These are phyloP conservation scores for Stramonita haemastoma DNA, from an alignment of 2,888 invertebrate species.

Conservation along the genomic window DNA sequence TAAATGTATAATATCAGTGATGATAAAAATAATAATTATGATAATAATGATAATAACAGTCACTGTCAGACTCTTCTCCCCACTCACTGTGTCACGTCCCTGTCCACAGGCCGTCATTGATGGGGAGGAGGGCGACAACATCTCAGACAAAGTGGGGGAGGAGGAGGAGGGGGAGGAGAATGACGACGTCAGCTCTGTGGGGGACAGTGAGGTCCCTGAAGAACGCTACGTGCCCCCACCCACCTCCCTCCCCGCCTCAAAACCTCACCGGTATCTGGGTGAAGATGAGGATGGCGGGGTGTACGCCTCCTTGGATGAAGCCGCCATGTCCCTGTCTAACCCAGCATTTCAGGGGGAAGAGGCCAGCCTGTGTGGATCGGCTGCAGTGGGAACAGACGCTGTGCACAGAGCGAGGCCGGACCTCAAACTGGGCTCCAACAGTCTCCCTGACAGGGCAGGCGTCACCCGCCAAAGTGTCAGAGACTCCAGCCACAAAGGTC, in stretches of 20 bases:
- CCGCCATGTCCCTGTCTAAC: not conserved
- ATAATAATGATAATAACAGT: too few species aligned
- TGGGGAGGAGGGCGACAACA: not conserved
- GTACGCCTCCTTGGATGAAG: not conserved
- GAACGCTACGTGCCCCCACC: not conserved
- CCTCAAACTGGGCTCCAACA: not conserved
- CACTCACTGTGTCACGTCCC: not conserved
- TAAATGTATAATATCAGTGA: too few species aligned
- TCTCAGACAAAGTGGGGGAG: not conserved
- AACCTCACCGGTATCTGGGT: too few species aligned
- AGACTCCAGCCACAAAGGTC: not conserved
- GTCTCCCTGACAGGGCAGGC: not conserved
- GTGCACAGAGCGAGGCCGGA: not conserved
- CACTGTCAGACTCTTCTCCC: too few species aligned
- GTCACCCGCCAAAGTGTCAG: not conserved
- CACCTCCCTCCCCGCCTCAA: not conserved
- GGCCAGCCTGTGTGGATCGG: not conserved
- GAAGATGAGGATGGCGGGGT: not conserved
- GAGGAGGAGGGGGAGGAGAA: constrained; percentile 6
- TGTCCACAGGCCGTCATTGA: constrained; percentile 5
- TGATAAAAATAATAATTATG: too few species aligned
- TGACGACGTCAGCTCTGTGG: not conserved
- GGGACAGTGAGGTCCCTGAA: not conserved
- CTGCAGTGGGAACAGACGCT: not conserved
- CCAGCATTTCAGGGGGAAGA: not conserved